Base-by-base conservation (phyloP, 2,888 invertebrate species). In the Psococerastis gibbosa region DNA sequence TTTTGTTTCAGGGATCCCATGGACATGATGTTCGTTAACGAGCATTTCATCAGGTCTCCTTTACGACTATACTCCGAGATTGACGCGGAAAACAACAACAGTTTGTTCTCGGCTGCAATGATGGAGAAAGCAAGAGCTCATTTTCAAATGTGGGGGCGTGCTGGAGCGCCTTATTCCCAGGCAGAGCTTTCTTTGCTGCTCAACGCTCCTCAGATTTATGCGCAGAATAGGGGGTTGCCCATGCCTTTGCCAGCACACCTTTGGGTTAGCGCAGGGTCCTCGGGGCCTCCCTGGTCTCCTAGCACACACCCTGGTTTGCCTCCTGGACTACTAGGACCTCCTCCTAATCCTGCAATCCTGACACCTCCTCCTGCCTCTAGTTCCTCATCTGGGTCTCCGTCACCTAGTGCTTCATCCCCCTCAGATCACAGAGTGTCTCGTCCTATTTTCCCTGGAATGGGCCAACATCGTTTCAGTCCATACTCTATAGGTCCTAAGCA, bases 1-100 rank as follows among this genome's bases (percentile, higher is more conserved):
- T n/a, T 47, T 44, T 50, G 45, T 53, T 54, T 44, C 59, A 66
- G 69, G 53, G 82, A 83, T 57, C 80, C 80, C 32, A 79, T 82
- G 76, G 82, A 82, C 62, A 65, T 74, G 54, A 72, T 82, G 65
- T 66, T 81, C 58, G 76, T 79, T 70, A 80, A 81, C 55, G 80
- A 81, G 56, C 79, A 79, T 56, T 67, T 80, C 54, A 66, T 80
- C 11, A 71, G 73, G 32, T 68, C 70, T 3, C 66, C 71, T 2
- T 56, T 67, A 32, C 62, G 71, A 22, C 64, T 71, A 3, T 71
- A 70, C 56, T 61, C 76, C 4, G 71, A 74, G 43, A 62, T 68
- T 3, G 70, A 70, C 51, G 61, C 66, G 50, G 57, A 63, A 49
- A 64, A 64, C 54, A 51, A 52, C 38, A 59, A 61, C 23, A 60